Base-by-base conservation (phyloP, 2,888 invertebrate genomes). In the Mamestra brassicae region DNA sequence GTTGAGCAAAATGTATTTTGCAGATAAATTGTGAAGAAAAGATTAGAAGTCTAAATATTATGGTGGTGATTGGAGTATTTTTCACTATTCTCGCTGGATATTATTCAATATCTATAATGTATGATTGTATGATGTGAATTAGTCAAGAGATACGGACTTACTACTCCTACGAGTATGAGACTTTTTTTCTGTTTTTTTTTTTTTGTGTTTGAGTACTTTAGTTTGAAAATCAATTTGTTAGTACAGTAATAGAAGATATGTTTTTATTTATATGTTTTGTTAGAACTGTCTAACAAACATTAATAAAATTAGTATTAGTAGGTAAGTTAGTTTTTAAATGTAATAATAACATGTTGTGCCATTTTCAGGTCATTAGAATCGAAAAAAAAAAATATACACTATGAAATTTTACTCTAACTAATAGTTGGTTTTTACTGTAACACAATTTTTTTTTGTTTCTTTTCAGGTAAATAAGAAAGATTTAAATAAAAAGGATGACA, bases 401-500 rank as follows among this genome's bases (percentile, higher is more conserved):
- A n/a, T n/a, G 10, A 5, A 10, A 42, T n/a, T 17, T 26, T 26
- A 26, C 26, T 26, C 1, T 26, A 26, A 26, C 1, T 26, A 26
- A 26, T 26, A 1, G 13, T 13, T 13, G 4, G 0, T 17, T 45
- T 36, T 13, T 52, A 15, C 34, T 58, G 4, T 68, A 50, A 68
- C 17, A 17, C 1, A 17, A 36, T 36, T 2, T 3, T 42, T 42
- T 55, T 13, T 74, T 71, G 38, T 62, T 64, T 81, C 47, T 64
- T 93, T 92, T 42, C 90, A 96, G 96, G 95, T 96, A 4, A 92
- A 95, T 82, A 96, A 96, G 80, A 96, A 96, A 78, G 96, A 96
- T 85, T 89, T 96, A 60, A 50, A 80, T 64, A 95, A 95, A 83
- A 94, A 94, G 74, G 91, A 88, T 79, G 90, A 92, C 38, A 92